phyloP scores from a whole-genome alignment of 1,140 invertebrate species.

The Pteromalus puparum region DNA sequence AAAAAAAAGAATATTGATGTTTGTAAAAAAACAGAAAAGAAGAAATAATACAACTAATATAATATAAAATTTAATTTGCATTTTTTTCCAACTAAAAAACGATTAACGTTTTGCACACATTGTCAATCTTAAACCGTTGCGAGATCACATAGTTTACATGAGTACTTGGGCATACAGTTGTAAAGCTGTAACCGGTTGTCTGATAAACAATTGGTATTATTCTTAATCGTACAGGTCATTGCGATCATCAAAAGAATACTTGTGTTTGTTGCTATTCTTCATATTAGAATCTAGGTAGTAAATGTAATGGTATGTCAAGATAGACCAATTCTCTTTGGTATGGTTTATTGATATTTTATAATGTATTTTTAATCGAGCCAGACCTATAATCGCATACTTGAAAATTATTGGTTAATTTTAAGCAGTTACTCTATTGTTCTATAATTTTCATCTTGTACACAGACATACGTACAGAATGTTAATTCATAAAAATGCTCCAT shows the following conservation, averaged over 20 bases:
- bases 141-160: slow-evolving; percentile 16
- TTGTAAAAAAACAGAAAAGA: slow-evolving; percentile 46
- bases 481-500: slow-evolving; percentile 1
- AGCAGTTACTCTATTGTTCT: neutral
- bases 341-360: neutral
- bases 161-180: slow-evolving; percentile 27
- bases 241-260: neutral
- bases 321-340: slow-evolving; percentile 44
- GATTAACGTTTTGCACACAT: slow-evolving; percentile 41
- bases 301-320: neutral
- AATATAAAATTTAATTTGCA: slow-evolving; percentile 28
- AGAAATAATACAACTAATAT: slow-evolving; percentile 26
- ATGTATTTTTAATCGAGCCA: neutral
- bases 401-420: neutral
- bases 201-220: slow-evolving; percentile 14
- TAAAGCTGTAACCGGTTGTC: neutral
- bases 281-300: neutral
- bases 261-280: neutral
- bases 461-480: neutral
- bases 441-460: neutral
- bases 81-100: slow-evolving; percentile 29
- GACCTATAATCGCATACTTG: neutral
- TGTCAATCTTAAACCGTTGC: slow-evolving; percentile 12
- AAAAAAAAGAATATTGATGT: slow-evolving; percentile 49
- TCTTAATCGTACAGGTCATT: slow-evolving; percentile 5